Evolutionary conservation across 2,113 vertebrate genomes (phyloP), one percentile per base, ranked within the genome.

Genomic region (Cyanoramphus novaezelandiae): DNA sequence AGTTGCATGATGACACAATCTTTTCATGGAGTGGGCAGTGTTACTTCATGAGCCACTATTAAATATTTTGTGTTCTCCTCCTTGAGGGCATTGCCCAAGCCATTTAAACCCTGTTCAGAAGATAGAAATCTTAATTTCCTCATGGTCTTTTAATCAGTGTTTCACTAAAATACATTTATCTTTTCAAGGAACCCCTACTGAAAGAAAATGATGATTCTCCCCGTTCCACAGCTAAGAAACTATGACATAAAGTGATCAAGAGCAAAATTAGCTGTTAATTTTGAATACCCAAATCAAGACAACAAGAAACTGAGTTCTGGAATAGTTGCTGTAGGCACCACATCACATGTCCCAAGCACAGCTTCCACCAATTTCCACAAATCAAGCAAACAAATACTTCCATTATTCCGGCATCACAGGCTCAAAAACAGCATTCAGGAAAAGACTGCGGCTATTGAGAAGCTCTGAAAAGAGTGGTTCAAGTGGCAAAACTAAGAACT

Each of bases 1-100:
- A 96, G 82, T 77, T 85, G 67, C 39, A 76, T n/a, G 44, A 93
- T 84, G 62, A 91, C 55, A 81, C 50, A 28, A 41, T 59, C 69
- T 93, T 96, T 93, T 94, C 86, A 64, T 37, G 44, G 37, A 72
- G 63, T 85, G 74, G 88, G 78, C 77, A 94, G 49, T 69, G 33
- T 70, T 60, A 67, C 28, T 93, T 80, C 89, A 93, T 76, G 59
- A 94, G 59, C 9, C 57, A 53, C 37, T 69, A 80, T 82, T 89
- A 86, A 93, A 96, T 87, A 87, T 92, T 96, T 93, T 93, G 52
- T 74, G 75, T 94, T 94, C 65, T 87, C 59, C 49, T 93, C 62
- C 65, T 82, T 79, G 67, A 96, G 89, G 80, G 62, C 62, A 91
- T 31, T 49, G 74, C 59, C 46, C 63, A 74, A 85, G 88, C 67